Evolutionary conservation across 2,888 invertebrate genomes (phyloP).

Genomic region (Drosophila yooni): DNA sequence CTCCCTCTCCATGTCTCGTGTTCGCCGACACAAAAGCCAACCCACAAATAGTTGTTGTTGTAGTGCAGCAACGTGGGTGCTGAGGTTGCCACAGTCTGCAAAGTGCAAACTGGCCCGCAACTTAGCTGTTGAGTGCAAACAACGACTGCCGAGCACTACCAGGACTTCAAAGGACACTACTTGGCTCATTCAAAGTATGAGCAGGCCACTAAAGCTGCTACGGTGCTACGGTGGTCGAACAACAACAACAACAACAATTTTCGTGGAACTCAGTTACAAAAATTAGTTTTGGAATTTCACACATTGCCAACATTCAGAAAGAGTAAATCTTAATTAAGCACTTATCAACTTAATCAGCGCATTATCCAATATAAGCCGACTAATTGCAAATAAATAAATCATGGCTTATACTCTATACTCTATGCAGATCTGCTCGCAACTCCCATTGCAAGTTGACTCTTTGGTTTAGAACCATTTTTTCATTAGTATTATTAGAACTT

Average conservation of each 20-base stretch:
- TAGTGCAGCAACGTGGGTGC: not conserved
- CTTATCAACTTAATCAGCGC: not conserved
- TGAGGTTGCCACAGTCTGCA: not conserved
- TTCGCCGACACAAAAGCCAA: constrained; percentile 5
- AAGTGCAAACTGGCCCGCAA: constrained; percentile 21
- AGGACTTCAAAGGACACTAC: not conserved
- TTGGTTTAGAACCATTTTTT: not conserved
- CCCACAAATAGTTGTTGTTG: constrained; percentile 10
- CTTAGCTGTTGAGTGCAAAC: constrained; percentile 19
- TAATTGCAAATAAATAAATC: not conserved
- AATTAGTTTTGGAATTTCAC: not conserved
- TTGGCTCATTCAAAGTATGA: not conserved
- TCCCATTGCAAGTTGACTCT: not conserved
- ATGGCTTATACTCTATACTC: not conserved
- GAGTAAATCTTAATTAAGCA: not conserved
- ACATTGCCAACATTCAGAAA: not conserved
- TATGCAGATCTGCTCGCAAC: not conserved
- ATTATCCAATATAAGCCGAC: not conserved
- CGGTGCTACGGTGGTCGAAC: not conserved
- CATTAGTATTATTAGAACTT: not conserved
- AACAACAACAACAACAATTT: not conserved
- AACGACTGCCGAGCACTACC: not conserved
- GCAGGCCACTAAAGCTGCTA: not conserved
- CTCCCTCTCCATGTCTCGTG: not conserved
- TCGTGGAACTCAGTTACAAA: not conserved